Conservation (phyloP, 2,888 invertebrate genomes). For the Xestia c-nigrum region DNA sequence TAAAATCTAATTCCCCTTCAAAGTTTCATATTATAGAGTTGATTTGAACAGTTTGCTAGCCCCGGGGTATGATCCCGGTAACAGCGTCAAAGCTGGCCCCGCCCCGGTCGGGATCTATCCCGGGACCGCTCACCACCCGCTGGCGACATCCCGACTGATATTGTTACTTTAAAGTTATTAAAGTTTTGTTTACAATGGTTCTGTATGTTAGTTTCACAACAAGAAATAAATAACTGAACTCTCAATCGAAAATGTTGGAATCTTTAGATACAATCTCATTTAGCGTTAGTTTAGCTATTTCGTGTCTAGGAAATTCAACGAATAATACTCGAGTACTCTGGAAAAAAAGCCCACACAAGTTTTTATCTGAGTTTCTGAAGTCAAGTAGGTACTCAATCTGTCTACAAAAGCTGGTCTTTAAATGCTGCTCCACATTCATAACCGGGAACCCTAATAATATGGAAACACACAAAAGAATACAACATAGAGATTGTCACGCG, state of each 20-base stretch:
- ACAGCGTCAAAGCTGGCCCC: conserved; percentile 73
- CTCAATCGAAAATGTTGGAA: background rate
- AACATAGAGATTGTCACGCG: conserved; percentile 71
- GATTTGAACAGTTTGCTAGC: conserved; percentile 70
- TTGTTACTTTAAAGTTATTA: conserved; percentile 56
- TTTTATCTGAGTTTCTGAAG: background rate
- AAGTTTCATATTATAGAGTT: conserved; percentile 64
- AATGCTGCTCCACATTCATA: background rate
- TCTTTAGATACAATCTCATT: background rate
- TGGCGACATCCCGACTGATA: conserved; percentile 67
- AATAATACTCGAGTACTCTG: background rate
- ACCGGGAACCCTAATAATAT: conserved; percentile 67
- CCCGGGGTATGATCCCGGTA: conserved; percentile 75
- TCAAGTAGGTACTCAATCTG: background rate
- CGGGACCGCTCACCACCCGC: conserved; percentile 67
- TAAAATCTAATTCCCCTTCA: conserved; percentile 65
- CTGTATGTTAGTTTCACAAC: conserved; percentile 54
- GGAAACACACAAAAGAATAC: conserved; percentile 68
- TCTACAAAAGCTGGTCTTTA: background rate
- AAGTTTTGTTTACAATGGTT: conserved; percentile 58
- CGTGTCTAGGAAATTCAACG: background rate
- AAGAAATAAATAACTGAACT: background rate
- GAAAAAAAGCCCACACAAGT: background rate
- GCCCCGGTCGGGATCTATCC: conserved; percentile 70
- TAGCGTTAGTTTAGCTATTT: background rate